A percentile compares a stretch with the other conserved stretches of the same genome.
Conservation (phyloP, 2,888 invertebrate species). For the Rugalucina vietnamica region DNA sequence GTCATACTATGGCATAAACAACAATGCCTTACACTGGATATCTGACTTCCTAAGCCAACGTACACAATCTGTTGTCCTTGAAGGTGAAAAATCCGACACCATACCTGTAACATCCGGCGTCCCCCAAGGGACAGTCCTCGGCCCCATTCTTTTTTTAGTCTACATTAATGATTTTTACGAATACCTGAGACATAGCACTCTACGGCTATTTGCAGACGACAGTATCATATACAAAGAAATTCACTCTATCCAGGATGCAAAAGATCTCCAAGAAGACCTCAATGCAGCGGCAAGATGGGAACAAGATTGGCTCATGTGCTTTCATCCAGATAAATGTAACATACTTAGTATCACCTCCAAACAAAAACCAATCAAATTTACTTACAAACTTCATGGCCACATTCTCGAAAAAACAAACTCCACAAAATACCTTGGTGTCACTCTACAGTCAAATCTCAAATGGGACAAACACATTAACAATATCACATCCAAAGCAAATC, state of each 20-base stretch:
- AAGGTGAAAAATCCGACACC: not conserved
- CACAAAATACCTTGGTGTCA: too few species aligned
- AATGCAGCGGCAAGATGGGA: not conserved
- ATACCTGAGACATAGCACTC: slow-evolving; percentile 20
- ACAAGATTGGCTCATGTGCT: too few species aligned
- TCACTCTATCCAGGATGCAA: not conserved
- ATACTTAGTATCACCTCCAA: too few species aligned
- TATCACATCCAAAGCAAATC: too few species aligned
- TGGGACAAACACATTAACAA: too few species aligned
- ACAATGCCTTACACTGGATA: not conserved
- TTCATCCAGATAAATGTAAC: slow-evolving; percentile 11
- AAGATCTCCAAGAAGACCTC: slow-evolving; percentile 14
- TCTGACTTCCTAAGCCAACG: not conserved
- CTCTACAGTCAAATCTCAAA: too few species aligned
- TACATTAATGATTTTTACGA: slow-evolving; percentile 27
- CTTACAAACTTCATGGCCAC: too few species aligned
- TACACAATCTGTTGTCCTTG: slow-evolving; percentile 3
- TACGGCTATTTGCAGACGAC: slow-evolving; percentile 32
- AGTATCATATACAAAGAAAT: slow-evolving; percentile 26
- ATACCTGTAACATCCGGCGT: slow-evolving; percentile 18
- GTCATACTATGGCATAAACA: not conserved
- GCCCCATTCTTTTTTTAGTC: slow-evolving; percentile 6
- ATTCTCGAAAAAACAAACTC: too few species aligned
- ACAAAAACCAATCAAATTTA: too few species aligned
- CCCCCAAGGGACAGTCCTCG: slow-evolving; percentile 30